These are phyloP conservation scores for Xanthorhoe spadicearia DNA, from an alignment of 2,888 invertebrate species.

Conservation along the genomic window DNA sequence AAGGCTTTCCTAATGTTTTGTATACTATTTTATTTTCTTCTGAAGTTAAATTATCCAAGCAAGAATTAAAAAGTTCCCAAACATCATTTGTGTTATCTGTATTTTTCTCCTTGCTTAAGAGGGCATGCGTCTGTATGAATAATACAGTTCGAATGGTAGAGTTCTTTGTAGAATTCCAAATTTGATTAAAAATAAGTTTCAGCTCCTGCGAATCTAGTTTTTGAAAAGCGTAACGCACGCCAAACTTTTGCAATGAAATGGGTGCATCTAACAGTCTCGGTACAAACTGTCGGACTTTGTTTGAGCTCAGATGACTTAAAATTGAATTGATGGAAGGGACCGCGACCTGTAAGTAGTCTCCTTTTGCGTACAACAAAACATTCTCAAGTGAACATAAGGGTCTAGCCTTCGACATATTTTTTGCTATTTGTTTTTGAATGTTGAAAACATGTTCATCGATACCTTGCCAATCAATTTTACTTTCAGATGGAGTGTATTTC, in stretches of 20 bases:
- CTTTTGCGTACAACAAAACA: slow-evolving; percentile 64
- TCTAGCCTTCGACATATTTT: slow-evolving; percentile 63
- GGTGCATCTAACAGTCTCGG: slow-evolving; percentile 56
- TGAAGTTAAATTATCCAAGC: slow-evolving; percentile 57
- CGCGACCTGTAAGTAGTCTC: slow-evolving; percentile 68
- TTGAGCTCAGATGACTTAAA: slow-evolving; percentile 56
- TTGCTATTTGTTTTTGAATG: slow-evolving; percentile 64
- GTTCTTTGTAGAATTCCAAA: slow-evolving; percentile 61
- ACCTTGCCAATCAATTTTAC: slow-evolving; percentile 63
- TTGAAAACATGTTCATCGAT: slow-evolving; percentile 54
- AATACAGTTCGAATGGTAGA: slow-evolving; percentile 55
- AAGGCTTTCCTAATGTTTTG: slow-evolving; percentile 46
- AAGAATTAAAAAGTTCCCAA: slow-evolving; percentile 55
- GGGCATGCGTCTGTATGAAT: slow-evolving; percentile 52
- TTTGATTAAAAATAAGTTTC: slow-evolving; percentile 49
- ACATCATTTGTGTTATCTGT: slow-evolving; percentile 44
- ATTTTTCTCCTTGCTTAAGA: slow-evolving; percentile 54
- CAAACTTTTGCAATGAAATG: slow-evolving; percentile 64
- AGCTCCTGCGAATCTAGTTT: slow-evolving; percentile 56
- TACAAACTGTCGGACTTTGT: slow-evolving; percentile 49
- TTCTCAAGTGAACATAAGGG: slow-evolving; percentile 57
- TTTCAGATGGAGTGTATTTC: slow-evolving; percentile 57
- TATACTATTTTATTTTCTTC: slow-evolving; percentile 60
- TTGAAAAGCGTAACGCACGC: slow-evolving; percentile 53
- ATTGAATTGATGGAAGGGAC: slow-evolving; percentile 65